Base-by-base conservation (phyloP, 2,888 invertebrate genomes). In the Leucophora obtusa region DNA sequence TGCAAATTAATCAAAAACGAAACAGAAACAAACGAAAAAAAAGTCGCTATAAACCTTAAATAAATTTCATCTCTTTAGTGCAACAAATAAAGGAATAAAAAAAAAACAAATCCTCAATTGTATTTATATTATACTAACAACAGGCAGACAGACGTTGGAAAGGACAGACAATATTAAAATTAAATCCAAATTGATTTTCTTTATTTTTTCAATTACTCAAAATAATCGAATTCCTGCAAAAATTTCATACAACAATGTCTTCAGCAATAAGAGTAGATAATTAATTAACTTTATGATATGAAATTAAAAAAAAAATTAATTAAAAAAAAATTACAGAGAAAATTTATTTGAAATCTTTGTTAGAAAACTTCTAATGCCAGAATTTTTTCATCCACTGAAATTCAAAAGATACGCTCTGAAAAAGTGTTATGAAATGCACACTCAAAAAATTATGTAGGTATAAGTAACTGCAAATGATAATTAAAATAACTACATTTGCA, bases 1-100 rank as follows among this genome's bases (percentile, higher is more conserved):
- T 90, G 90, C 89, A 90, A 90, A 90, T 90, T 90, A 89, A 89
- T 89, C 89, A 89, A 90, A 89, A 87, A 85, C 86, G 86, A 85
- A 74, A 77, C 66, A 54, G 28, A n/a, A 51, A 74, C 54, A 51
- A 73, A 33, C 10, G 24, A 9, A 51, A 33, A 38, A 38, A 58
- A 35, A 51, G 9, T 3, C 18, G 18, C 1, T 21, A 28, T 43
- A 73, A 69, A 74, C 65, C 54, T 77, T 62, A 77, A 77, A 77
- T 74, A 66, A 81, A 77, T 77, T 81, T 77, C 58, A 71, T 62
- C 51, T 66, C 71, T 75, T 68, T 56, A 68, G 58, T 9, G 43
- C 38, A 9, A 70, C 54, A 77, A 81, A 77, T 60, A 73, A 62
- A 76, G 28, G 28, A 63, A 54, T 50, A 38, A 33, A 24, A 10